These are phyloP conservation scores for Anastrepha ludens DNA, from an alignment of 1,140 invertebrate genomes.

Conservation along the genomic window DNA sequence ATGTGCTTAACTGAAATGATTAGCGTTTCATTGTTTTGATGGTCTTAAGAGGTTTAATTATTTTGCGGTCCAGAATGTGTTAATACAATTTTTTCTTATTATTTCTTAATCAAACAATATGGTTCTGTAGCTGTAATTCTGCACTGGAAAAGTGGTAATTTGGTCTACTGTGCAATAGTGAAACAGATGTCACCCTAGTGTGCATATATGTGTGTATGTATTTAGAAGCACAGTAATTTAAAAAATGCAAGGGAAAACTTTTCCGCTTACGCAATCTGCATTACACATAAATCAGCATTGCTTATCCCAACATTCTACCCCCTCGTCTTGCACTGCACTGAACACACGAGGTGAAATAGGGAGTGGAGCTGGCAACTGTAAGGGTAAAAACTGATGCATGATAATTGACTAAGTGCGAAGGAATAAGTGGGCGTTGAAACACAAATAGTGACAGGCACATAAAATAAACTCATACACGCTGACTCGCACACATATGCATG, in stretches of 20 bases:
- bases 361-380: background rate
- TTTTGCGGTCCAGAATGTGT: too few relatives aligned
- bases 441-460: constrained; percentile 18
- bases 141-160: too few relatives aligned
- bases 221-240: too few relatives aligned
- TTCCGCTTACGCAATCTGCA: constrained; percentile 37
- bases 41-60: too few relatives aligned
- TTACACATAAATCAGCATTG: constrained; percentile 41
- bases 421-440: constrained; percentile 35
- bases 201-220: too few relatives aligned
- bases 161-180: too few relatives aligned
- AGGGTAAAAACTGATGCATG: constrained; percentile 6
- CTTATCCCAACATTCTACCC: background rate
- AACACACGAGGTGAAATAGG: background rate
- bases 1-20: too few relatives aligned
- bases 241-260: constrained; percentile 15
- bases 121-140: too few relatives aligned
- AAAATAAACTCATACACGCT: constrained; percentile 5
- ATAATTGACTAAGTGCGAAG: constrained; percentile 45
- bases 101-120: too few relatives aligned
- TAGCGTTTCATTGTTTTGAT: too few relatives aligned
- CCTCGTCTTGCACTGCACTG: background rate
- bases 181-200: too few relatives aligned
- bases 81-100: too few relatives aligned
- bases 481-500: background rate